A percentile compares a stretch with the other conserved stretches of the same genome.
These are phyloP conservation scores for Cottus gobio DNA, from an alignment of 2,113 vertebrate genomes.

Conservation along the genomic window DNA sequence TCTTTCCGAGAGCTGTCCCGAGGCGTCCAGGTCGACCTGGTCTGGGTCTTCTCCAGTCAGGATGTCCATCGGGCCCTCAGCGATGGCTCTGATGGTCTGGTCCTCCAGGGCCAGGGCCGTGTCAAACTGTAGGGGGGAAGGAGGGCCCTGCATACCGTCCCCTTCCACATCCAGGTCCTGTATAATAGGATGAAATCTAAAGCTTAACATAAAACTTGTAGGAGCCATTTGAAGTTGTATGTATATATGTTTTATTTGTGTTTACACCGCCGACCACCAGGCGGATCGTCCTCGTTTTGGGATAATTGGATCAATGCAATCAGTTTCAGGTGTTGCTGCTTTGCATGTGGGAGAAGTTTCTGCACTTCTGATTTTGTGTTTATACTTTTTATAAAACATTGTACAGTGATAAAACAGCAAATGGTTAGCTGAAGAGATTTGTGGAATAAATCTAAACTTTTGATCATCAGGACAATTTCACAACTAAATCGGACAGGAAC, in stretches of 20 bases:
- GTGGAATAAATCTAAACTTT: not conserved
- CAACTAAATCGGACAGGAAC: not conserved
- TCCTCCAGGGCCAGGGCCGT: slow-evolving; percentile 89
- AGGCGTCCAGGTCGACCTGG: slow-evolving; percentile 63
- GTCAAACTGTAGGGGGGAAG: slow-evolving; percentile 94
- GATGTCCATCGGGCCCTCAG: slow-evolving; percentile 88
- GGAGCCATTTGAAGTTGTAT: not conserved
- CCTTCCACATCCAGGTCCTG: slow-evolving; percentile 98
- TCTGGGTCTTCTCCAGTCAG: slow-evolving; percentile 85
- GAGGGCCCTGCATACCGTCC: slow-evolving; percentile 93
- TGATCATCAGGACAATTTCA: not conserved
- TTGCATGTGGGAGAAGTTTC: not conserved
- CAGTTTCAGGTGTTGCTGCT: not conserved
- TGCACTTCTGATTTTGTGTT: not conserved
- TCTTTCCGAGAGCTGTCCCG: slow-evolving; percentile 75
- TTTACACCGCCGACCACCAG: not conserved
- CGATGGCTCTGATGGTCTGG: slow-evolving; percentile 87
- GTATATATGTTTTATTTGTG: not conserved
- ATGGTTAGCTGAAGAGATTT: not conserved
- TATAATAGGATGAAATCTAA: not conserved
- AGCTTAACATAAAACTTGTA: not conserved
- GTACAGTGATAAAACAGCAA: not conserved
- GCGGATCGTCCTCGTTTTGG: not conserved
- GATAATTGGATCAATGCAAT: not conserved
- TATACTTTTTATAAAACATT: not conserved